Evolutionary conservation across 1,140 invertebrate species (phyloP).

Genomic region (Lasaia peninsularis): DNA sequence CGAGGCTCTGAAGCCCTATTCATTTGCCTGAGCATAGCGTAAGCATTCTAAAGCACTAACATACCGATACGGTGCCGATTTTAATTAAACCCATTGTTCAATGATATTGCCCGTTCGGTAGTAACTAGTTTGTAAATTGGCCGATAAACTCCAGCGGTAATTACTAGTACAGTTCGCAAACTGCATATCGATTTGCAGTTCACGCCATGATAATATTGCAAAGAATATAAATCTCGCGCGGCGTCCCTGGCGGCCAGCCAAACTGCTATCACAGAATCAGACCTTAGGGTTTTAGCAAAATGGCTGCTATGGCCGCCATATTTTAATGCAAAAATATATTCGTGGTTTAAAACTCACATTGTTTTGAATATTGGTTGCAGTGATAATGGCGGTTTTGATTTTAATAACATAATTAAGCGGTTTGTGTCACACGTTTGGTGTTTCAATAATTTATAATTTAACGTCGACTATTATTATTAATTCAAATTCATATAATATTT

Average conservation of each 20-base stretch:
- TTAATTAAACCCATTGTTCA: slow-evolving; percentile 10
- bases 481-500: too few species aligned
- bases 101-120: background rate
- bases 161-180: slow-evolving; percentile 7
- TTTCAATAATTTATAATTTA: background rate
- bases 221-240: slow-evolving; percentile 30
- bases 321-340: slow-evolving; percentile 27
- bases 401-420: background rate
- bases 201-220: slow-evolving; percentile 27
- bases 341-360: slow-evolving; percentile 1
- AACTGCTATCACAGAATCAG: slow-evolving; percentile 23
- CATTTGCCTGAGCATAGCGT: too few species aligned
- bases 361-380: slow-evolving; percentile 10
- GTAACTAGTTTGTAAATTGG: slow-evolving; percentile 17
- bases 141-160: slow-evolving; percentile 6
- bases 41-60: background rate
- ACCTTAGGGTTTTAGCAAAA: slow-evolving; percentile 30
- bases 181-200: slow-evolving; percentile 15
- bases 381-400: background rate
- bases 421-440: background rate
- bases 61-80: background rate
- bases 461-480: too few species aligned
- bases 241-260: slow-evolving; percentile 27
- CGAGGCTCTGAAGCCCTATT: too few species aligned
- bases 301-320: slow-evolving; percentile 28